Base-by-base conservation (phyloP, 2,888 invertebrate genomes). In the Chalcosyrphus nemorum region DNA sequence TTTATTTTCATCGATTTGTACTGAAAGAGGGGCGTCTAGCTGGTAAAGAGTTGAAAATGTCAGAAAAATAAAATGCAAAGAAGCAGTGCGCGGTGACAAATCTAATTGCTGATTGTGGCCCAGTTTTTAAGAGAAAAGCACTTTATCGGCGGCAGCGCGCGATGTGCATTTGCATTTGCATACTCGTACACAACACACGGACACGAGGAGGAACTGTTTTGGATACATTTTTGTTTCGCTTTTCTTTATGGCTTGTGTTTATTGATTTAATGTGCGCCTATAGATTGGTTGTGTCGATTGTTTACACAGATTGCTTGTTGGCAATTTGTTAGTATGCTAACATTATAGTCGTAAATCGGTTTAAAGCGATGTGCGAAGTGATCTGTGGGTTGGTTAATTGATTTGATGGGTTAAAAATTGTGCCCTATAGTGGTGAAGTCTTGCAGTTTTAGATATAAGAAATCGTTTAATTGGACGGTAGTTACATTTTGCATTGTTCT, bases 91-190 rank as follows among this genome's bases (percentile, higher is more conserved):
- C 66, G 61, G 82, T 78, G 68, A 78, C 74, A 84, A 74, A 74
- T 78, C 29, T 43, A 72, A 78, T 81, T 72, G 82, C 59, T 59
- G 80, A 66, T 81, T 63, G 63, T 74, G 78, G 72, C 82, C 78
- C 78, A 68, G 74, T 78, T 84, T 78, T 38, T 47, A 56, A 52
- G 41, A 32, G 63, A 41, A 47, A 71, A 29, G 38, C 71, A 59
- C 52, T 81, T 76, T 75, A 77, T 76, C 57, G 71, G 21, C 29
- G 19, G n/a, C n/a, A n/a, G n/a, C n/a, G n/a, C 7, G 21, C 11
- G 35, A 70, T 75, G 57, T 66, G 63, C 82, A 84, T 78, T 84
- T 66, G 63, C 82, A 84, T 78, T 84, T 84, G 56, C 78, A 78
- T 70, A 57, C 66, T 45, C 45, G n/a, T n/a, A n/a, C n/a, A n/a